Evolutionary conservation across 2,797 vertebrate genomes (phyloP), one percentile per base, ranked within the genome.

Genomic region (Bovichtus diacanthus): DNA sequence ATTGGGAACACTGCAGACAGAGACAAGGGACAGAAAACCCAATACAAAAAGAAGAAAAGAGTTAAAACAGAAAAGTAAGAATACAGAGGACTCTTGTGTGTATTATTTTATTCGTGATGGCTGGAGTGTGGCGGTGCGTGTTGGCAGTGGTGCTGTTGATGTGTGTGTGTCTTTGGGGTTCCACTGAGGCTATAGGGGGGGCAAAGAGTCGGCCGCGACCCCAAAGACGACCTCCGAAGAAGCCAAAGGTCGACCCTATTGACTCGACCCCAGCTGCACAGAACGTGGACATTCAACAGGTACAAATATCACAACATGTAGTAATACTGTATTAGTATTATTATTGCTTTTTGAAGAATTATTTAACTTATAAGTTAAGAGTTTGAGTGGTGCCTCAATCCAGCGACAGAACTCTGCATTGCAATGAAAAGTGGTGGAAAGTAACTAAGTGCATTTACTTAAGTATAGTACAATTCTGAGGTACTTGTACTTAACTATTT

Each of bases 201-300:
- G 92, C 91, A 12, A 72, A 7, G 59, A 93, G 91, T 82, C 90
- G 91, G 34, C 90, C 89, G 0, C 63, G 85, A 78, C 91, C 84
- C 61, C 86, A 87, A 65, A 87, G 25, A 83, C 75, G 49, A 70
- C 91, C 81, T 49, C 71, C 13, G 2, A 91, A 79, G 74, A 91
- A 89, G 65, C 67, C 87, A 27, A 79, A 82, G 43, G 82, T 83
- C 1, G 16, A 87, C 0, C 81, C 88, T 4, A 60, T 84, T 21
- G 85, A 89, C 0, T 16, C 56, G 58, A 73, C 75, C 38, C 82
- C 68, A 60, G 82, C 92, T 3, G 70, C 43, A 62, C 72, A 64
- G 70, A 87, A 89, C 66, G 60, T 94, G 80, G 68, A 94, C 83
- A 85, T 95, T 19, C 31, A 92, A 44, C 87, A 81, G 94, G 94